phyloP scores from a whole-genome alignment of 2,113 vertebrate genomes.

The Raja brachyura region DNA sequence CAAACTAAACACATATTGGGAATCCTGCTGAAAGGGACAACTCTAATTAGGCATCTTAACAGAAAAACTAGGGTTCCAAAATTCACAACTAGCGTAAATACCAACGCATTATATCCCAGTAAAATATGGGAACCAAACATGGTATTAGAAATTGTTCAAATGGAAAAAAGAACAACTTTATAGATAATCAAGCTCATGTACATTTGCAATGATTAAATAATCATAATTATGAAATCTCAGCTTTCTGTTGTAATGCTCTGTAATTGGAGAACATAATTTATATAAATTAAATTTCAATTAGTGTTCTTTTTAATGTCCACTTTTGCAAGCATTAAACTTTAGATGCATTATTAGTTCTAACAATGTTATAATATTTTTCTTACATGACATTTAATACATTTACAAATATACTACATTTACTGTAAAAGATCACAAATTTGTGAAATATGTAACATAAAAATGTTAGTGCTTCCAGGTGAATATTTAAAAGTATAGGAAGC shows the following conservation, averaged over 20 bases:
- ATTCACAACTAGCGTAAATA: too few relatives aligned
- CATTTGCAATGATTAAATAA: background rate
- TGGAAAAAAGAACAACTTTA: too few relatives aligned
- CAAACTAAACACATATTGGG: background rate
- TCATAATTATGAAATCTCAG: background rate
- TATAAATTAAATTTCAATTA: background rate
- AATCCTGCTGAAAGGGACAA: background rate
- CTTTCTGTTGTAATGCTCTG: background rate
- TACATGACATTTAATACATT: background rate
- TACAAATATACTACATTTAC: background rate
- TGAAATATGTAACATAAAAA: background rate
- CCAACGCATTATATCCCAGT: too few relatives aligned
- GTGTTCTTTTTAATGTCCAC: background rate
- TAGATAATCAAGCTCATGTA: background rate
- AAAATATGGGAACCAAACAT: too few relatives aligned
- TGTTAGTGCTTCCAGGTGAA: background rate
- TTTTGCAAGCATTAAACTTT: background rate
- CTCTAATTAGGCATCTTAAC: background rate
- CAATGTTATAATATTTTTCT: background rate
- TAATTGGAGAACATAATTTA: background rate
- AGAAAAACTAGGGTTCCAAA: too few relatives aligned
- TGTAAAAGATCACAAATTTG: background rate
- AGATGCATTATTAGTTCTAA: background rate
- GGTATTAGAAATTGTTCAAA: too few relatives aligned
- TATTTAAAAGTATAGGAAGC: background rate